Conservation (phyloP, 2,888 invertebrate species). For the Ochropleura leucogaster region DNA sequence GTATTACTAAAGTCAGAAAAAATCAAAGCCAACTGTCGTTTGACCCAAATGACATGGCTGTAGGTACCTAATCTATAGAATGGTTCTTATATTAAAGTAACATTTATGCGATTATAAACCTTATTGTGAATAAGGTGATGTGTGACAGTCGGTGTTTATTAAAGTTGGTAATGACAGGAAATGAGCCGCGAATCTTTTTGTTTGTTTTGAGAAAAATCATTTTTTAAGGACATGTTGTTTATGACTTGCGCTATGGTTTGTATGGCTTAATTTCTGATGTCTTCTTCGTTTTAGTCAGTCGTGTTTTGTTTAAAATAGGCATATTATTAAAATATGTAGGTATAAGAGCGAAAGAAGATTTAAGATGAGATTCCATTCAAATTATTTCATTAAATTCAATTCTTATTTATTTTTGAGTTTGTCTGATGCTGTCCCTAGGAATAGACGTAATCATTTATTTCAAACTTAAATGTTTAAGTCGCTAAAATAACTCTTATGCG, state of each 20-base stretch:
- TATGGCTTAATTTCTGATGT: background rate
- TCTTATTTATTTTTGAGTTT: too few species aligned
- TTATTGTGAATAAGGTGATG: constrained; percentile 36
- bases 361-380: too few species aligned
- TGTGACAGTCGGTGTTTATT: constrained; percentile 3
- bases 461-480: too few species aligned
- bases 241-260: background rate
- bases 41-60: constrained; percentile 71
- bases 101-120: constrained; percentile 48
- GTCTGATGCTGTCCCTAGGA: too few species aligned
- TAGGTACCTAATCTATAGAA: constrained; percentile 45
- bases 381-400: too few species aligned
- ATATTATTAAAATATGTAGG: background rate
- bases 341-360: background rate
- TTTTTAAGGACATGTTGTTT: constrained; percentile 7
- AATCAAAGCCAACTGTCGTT: constrained; percentile 71
- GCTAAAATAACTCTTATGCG: too few species aligned
- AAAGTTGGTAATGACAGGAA: constrained; percentile 70
- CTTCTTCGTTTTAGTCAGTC: background rate
- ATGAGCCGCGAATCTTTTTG: constrained; percentile 64
- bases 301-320: background rate
- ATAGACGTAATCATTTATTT: too few species aligned
- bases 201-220: constrained; percentile 58
- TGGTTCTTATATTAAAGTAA: constrained; percentile 40
- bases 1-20: constrained; percentile 58